These are phyloP conservation scores for Scopus umbretta DNA, from an alignment of 2,113 vertebrate species.

Conservation along the genomic window DNA sequence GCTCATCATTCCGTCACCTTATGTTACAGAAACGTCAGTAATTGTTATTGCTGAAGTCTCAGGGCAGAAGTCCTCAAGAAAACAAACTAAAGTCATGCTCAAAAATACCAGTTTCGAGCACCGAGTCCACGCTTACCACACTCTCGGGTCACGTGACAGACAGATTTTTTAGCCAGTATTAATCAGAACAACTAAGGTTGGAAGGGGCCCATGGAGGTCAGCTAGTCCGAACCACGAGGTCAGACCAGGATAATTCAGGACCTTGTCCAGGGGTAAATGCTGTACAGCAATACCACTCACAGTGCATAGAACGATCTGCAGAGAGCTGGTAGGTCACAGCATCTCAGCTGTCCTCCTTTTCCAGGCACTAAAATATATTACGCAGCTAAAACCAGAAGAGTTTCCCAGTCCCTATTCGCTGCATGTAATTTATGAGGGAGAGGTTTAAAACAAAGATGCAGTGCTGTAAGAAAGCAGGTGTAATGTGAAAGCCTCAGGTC, in stretches of 20 bases:
- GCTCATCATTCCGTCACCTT: neutral
- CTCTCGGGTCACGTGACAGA: fast-evolving
- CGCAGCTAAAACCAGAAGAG: neutral
- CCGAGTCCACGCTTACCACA: neutral
- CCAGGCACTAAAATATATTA: neutral
- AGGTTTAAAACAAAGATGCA: neutral
- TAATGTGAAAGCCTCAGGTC: neutral
- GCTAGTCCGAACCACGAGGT: neutral
- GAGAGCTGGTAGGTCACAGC: neutral
- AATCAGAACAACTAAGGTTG: neutral
- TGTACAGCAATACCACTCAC: neutral
- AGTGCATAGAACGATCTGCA: neutral
- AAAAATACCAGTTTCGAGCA: neutral
- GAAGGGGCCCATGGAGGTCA: neutral
- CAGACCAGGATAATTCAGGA: neutral
- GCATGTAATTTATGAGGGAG: neutral
- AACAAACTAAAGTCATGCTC: neutral
- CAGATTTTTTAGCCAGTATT: neutral
- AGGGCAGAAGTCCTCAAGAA: neutral
- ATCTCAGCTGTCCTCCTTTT: neutral
- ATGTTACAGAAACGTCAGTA: neutral
- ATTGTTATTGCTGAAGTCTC: neutral
- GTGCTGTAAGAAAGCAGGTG: neutral
- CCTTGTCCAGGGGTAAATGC: neutral
- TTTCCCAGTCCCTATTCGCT: neutral